Evolutionary conservation across 2,113 vertebrate species (phyloP), one percentile per base, ranked within the genome.

Genomic region (Myrmophylax atrothorax): DNA sequence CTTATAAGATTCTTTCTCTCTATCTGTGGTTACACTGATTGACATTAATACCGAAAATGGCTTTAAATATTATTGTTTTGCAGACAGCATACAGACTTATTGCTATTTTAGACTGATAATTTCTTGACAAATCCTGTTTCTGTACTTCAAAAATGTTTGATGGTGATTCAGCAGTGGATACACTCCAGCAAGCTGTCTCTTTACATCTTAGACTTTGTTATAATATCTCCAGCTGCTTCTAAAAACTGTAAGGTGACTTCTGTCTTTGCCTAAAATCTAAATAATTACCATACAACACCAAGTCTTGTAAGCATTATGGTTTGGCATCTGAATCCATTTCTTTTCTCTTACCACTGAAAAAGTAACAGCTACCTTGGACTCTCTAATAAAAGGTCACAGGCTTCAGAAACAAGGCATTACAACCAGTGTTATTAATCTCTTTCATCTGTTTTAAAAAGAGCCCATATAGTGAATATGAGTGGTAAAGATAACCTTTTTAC

Each of bases 51-150:
- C 18, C 11, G 70, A 77, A 94, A 94, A 74, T 11, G 7, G 12
- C 37, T 80, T 68, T 89, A 78, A 20, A 58, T 63, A 56, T 68
- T 47, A 83, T 49, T 79, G 0, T 84, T 78, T 80, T 67, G 86
- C 79, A 87, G 73, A 82, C 8, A 49, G 33, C 22, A 49, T 62
- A 18, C 31, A 56, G 58, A 92, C 86, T 93, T 81, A 35, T 56
- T 69, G 23, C 62, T 60, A 7, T 35, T 83, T 84, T 64, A 52
- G 35, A 46, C 56, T 44, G 69, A 38, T 66, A 77, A 83, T 80
- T 90, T 86, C 55, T n/a, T 55, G 52, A 58, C 26, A 93, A 94
- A 78, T 88, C 90, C 70, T 72, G 28, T 95, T 80, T 90, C 87
- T 74, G 31, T 55, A 38, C 20, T 83, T 80, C 29, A 83, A 14